These are phyloP conservation scores for Chalcosyrphus nemorum DNA, from an alignment of 2,888 invertebrate genomes.

Conservation along the genomic window DNA sequence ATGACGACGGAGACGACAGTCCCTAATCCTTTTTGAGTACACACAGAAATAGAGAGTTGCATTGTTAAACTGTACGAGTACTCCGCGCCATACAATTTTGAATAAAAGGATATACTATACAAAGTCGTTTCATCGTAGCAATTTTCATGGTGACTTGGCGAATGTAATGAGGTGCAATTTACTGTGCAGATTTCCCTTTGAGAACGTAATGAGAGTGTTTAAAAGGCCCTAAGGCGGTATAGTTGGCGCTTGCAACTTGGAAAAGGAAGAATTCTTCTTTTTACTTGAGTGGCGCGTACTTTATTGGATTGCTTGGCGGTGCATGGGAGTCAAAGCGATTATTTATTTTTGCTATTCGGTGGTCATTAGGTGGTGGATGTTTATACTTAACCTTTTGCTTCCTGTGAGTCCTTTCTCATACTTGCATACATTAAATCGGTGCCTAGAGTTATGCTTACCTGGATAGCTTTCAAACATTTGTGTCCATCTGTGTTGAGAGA, in stretches of 20 bases:
- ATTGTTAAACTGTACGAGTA: constrained; percentile 55
- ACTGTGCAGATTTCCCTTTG: constrained; percentile 57
- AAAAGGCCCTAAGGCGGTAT: constrained; percentile 40
- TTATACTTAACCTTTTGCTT: too few relatives aligned
- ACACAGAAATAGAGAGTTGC: constrained; percentile 59
- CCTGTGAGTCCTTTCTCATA: too few relatives aligned
- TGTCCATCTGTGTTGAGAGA: too few relatives aligned
- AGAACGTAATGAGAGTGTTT: constrained; percentile 60
- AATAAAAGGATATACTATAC: constrained; percentile 32
- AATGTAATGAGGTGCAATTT: constrained; percentile 70
- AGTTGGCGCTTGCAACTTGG: constrained; percentile 16
- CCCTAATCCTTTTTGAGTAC: constrained; percentile 61
- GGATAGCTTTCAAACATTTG: too few relatives aligned
- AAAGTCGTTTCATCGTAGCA: constrained; percentile 46
- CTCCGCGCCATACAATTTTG: neutral
- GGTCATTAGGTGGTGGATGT: constrained; percentile 51
- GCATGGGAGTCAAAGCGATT: constrained; percentile 53
- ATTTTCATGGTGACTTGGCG: constrained; percentile 45
- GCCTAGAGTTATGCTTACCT: too few relatives aligned
- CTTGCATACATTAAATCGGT: too few relatives aligned
- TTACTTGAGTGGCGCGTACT: constrained; percentile 44
- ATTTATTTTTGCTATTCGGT: constrained; percentile 43
- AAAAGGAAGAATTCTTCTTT: constrained; percentile 3
- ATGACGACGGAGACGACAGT: constrained; percentile 39
- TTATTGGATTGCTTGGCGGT: constrained; percentile 54